phyloP scores from a whole-genome alignment of 2,113 vertebrate genomes.

The Hyla sarda region DNA sequence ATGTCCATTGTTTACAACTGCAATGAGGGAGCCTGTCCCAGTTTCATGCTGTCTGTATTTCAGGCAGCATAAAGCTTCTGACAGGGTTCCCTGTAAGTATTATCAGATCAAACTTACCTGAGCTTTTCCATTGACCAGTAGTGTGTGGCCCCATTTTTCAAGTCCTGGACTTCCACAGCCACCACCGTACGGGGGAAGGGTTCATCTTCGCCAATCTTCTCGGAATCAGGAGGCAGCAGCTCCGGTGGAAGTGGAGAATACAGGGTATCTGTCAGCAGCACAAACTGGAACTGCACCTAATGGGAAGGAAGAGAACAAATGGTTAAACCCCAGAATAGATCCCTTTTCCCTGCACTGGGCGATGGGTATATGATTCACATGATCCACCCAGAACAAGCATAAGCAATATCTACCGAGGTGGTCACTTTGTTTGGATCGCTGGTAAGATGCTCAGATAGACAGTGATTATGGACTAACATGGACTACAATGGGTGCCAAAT shows the following conservation, averaged over 20 bases:
- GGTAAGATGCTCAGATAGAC: no score
- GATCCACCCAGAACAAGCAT: no score
- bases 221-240: conserved; percentile 81
- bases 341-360: no score
- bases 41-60: no score
- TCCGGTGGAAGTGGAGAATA: conserved; percentile 95
- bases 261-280: conserved; percentile 91
- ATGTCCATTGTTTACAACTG: no score
- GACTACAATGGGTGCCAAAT: no score
- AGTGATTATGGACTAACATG: no score
- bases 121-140: conserved; percentile 98
- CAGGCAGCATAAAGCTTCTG: no score
- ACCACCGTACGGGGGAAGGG: conserved; percentile 94
- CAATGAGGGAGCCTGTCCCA: no score
- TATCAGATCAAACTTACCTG: conserved; percentile 75
- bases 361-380: no score
- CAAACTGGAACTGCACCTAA: conserved; percentile 98
- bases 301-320: neutral
- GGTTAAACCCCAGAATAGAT: neutral
- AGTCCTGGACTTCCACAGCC: conserved; percentile 94
- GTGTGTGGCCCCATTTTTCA: conserved; percentile 96
- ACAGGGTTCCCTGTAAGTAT: neutral
- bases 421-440: no score
- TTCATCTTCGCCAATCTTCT: conserved; percentile 77
- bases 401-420: no score